Base-by-base conservation (phyloP, 1,140 invertebrate species). In the Drosophila erecta region DNA sequence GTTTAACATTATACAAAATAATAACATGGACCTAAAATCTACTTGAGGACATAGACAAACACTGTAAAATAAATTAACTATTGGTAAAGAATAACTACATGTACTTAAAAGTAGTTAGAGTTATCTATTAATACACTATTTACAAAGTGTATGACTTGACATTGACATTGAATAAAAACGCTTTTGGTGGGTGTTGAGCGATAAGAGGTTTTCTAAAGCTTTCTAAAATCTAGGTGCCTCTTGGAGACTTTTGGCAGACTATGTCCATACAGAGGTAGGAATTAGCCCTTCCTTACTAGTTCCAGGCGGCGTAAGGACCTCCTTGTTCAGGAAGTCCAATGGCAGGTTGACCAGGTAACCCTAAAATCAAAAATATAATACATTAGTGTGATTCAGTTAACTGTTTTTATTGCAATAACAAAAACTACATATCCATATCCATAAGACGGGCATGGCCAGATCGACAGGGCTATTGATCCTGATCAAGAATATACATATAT, bases 321-420 rank as follows among this genome's bases (percentile, higher is more conserved):
- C 97, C 74, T 97, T 95, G 74, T 94, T 94, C 15, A 99, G 94
- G 92, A 99, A 99, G 57, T 96, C 93, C 22, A 98, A 92, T 6
- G 98, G 98, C 76, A 98, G 93, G 62, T 97, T 94, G 0, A 99
- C 98, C 55, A 99, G 91, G 92, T 97, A 94, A 22, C 98, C 98
- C 94, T 96, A 90, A 27, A 56, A 33, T 11, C 0, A 51, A 27
- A n/a, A n/a, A n/a, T n/a, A n/a, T 49, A 46, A 35, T 44, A 3
- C 8, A 30, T 30, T 30, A 30, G 27, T 22, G 37, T 27, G 24
- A 15, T n/a, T 55, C 0, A 20, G 12, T 12, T 20, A 12, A 15
- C 6, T 6, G 7, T 37, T 27, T 1, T n/a, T 17, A 2, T 17
- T 0, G 3, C 11, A 3, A 37, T 12, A 37, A 37, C 27, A 30